Percentiles rank a stretch among this genome's conserved stretches.
These are phyloP conservation scores for Teleiodes luculella DNA, from an alignment of 2,888 invertebrate species.

Conservation along the genomic window DNA sequence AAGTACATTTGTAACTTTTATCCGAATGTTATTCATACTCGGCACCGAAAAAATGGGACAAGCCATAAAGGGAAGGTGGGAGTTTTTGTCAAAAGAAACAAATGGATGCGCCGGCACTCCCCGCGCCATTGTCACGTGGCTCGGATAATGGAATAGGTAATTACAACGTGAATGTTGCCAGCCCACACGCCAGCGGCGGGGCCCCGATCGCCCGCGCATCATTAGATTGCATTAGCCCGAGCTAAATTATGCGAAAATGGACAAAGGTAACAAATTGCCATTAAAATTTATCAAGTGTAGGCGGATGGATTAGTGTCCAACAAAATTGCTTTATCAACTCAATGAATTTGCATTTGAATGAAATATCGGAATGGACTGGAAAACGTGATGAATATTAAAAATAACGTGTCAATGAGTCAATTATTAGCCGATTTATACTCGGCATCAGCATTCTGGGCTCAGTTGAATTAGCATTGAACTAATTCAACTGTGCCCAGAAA, in stretches of 20 bases:
- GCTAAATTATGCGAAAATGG: constrained; percentile 14
- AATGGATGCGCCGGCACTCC: constrained; percentile 1
- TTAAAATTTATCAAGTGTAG: constrained; percentile 13
- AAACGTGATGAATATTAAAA: too few relatives aligned
- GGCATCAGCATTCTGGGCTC: too few relatives aligned
- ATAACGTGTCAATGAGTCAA: too few relatives aligned
- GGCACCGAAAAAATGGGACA: constrained; percentile 10
- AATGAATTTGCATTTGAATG: too few relatives aligned
- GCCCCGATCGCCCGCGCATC: not conserved
- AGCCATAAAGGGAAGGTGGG: constrained; percentile 17
- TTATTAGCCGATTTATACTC: too few relatives aligned
- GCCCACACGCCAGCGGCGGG: constrained; percentile 23
- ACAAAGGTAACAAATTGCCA: constrained; percentile 8
- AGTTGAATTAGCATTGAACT: too few relatives aligned
- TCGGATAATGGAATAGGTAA: constrained; percentile 23
- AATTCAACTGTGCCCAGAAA: too few relatives aligned
- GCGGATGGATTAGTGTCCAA: not conserved
- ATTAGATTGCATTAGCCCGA: constrained; percentile 14
- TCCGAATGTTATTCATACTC: constrained; percentile 20
- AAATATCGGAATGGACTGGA: not conserved
- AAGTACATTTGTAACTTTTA: constrained; percentile 21
- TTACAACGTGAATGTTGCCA: constrained; percentile 31
- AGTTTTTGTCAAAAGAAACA: constrained; percentile 18
- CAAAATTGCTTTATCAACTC: not conserved
- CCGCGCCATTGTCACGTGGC: constrained; percentile 10